Evolutionary conservation across 2,113 vertebrate species (phyloP), one percentile per base, ranked within the genome.

Genomic region (Paramormyrops kingsleyae): DNA sequence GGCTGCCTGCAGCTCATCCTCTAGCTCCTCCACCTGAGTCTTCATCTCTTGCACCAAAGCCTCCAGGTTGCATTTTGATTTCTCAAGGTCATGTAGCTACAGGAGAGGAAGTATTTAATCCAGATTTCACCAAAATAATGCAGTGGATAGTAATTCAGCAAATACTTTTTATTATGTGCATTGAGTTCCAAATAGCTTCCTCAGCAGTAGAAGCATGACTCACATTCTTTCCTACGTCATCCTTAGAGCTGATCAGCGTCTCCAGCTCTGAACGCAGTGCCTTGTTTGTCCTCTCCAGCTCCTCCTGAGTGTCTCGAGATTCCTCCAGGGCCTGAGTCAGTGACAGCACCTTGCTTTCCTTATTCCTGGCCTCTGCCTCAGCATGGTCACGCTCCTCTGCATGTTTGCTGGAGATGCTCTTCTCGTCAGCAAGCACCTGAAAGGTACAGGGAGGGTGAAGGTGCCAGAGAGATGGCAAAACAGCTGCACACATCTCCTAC

Each of bases 1-100:
- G 0, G 99, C 99, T 77, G 97, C 98, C 95, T 99, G 99, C 17
- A 99, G 96, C 21, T 99, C 99, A 1, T 99, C 99, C 90, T 99
- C 99, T 87, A 99, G 96, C 93, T 99, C 98, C 47, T 99, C 98
- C 95, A 99, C 93, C 92, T 99, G 98, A 0, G 95, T 97, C 92
- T 96, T 96, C 98, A 98, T 98, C 94, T 99, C 98, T 89, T 98
- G 97, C 93, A 99, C 93, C 88, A 97, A 95, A 89, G 96, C 95
- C 90, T 99, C 98, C 94, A 99, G 95, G n/a, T 94, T 95, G 0
- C 97, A 96, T 91, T 98, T 98, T 1, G 96, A 97, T 92, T 99
- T 98, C 95, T 99, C 98, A 93, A 99, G 93, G 88, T 99, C 98
- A 0, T 99, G 98, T 6, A 99, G 97, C 98, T 99, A 94, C 62